phyloP scores from a whole-genome alignment of 2,888 invertebrate species.

The Sphaerophoria rueppellii region DNA sequence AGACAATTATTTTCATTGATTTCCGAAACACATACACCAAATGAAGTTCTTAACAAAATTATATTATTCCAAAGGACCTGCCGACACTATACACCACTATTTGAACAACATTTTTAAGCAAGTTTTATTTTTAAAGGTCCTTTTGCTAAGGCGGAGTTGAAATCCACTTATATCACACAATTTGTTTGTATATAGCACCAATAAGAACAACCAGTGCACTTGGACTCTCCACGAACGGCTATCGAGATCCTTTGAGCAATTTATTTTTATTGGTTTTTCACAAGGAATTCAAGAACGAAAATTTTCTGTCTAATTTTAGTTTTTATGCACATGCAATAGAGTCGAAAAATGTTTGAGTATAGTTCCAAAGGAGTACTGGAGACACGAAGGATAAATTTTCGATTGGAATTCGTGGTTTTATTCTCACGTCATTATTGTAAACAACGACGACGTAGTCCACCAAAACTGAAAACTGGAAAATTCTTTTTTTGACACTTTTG shows the following conservation, averaged over 20 bases:
- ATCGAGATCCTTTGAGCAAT: slow-evolving; percentile 29
- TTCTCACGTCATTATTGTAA: slow-evolving; percentile 70
- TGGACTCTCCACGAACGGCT: slow-evolving; percentile 8
- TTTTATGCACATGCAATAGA: neutral
- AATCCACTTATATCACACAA: slow-evolving; percentile 37
- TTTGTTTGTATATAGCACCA: slow-evolving; percentile 19
- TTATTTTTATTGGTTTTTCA: slow-evolving; percentile 42
- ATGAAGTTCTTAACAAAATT: slow-evolving; percentile 26
- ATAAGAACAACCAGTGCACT: slow-evolving; percentile 34
- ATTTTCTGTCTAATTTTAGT: slow-evolving; percentile 30
- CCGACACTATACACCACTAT: neutral
- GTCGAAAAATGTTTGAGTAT: slow-evolving; percentile 13
- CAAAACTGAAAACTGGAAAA: slow-evolving; percentile 71
- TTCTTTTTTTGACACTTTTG: slow-evolving; percentile 68
- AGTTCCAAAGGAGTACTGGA: slow-evolving; percentile 1
- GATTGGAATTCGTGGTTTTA: slow-evolving; percentile 43
- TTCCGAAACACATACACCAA: slow-evolving; percentile 2
- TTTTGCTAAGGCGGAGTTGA: slow-evolving; percentile 39
- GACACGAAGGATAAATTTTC: slow-evolving; percentile 46
- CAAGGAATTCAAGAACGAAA: slow-evolving; percentile 1
- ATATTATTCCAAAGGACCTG: slow-evolving; percentile 41
- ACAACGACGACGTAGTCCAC: slow-evolving; percentile 57
- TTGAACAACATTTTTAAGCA: slow-evolving; percentile 4
- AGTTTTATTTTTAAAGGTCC: slow-evolving; percentile 15
- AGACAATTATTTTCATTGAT: slow-evolving; percentile 38